These are phyloP conservation scores for Clostera curtula DNA, from an alignment of 2,888 invertebrate genomes.

Conservation along the genomic window DNA sequence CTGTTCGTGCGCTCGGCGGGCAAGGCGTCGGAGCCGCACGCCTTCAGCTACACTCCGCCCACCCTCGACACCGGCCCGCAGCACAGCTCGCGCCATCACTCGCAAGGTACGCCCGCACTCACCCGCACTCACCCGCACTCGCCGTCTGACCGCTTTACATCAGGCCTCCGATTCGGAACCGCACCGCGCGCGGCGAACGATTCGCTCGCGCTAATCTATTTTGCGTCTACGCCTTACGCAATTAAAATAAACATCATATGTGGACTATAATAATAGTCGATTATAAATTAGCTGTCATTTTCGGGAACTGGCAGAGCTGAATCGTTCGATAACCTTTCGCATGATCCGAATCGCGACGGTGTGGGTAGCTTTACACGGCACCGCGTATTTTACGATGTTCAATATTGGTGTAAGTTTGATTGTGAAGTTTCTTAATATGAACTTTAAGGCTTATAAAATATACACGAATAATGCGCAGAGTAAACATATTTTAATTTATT, in stretches of 20 bases:
- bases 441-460: background rate
- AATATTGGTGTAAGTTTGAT: constrained; percentile 2
- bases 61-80: constrained; percentile 39
- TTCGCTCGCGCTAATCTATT: too few relatives aligned
- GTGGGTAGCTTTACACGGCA: constrained; percentile 4
- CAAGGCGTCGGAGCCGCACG: constrained; percentile 89
- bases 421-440: constrained; percentile 2
- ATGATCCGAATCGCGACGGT: too few relatives aligned
- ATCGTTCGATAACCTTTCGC: too few relatives aligned
- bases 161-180: too few relatives aligned
- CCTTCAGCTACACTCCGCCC: constrained; percentile 85
- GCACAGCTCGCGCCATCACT: constrained; percentile 46
- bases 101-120: constrained; percentile 32
- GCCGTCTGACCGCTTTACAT: background rate
- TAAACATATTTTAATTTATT: too few relatives aligned
- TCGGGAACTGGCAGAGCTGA: too few relatives aligned
- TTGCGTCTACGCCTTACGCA: too few relatives aligned
- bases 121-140: background rate
- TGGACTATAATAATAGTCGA: too few relatives aligned
- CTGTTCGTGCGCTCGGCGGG: constrained; percentile 89
- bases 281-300: too few relatives aligned
- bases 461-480: background rate
- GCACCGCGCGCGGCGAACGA: too few relatives aligned
- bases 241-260: too few relatives aligned
- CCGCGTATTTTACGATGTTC: constrained; percentile 1